These are phyloP conservation scores for Poecilia wingei DNA, from an alignment of 2,797 vertebrate species.

Conservation along the genomic window DNA sequence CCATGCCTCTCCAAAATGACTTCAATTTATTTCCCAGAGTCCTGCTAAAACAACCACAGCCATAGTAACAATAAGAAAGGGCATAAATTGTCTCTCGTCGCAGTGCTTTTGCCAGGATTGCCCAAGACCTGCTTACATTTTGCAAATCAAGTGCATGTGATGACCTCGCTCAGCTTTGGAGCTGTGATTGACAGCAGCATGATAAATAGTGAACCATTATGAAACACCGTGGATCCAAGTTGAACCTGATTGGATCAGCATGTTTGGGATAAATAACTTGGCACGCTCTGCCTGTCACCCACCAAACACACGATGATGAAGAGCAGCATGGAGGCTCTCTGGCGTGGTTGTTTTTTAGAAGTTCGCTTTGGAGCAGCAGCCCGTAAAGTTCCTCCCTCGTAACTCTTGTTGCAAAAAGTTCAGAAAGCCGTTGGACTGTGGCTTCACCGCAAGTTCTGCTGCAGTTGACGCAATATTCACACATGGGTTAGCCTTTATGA, in stretches of 20 bases:
- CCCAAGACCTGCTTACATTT: slow-evolving; percentile 27
- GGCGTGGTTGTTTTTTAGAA: not conserved
- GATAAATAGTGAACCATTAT: slow-evolving; percentile 43
- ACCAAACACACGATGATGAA: slow-evolving; percentile 31
- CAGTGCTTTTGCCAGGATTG: slow-evolving; percentile 22
- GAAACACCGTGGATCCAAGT: slow-evolving; percentile 42
- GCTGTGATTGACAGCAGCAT: slow-evolving; percentile 47
- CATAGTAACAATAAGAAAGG: not conserved
- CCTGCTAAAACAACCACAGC: slow-evolving; percentile 7
- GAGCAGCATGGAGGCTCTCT: slow-evolving; percentile 13
- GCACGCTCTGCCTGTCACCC: slow-evolving; percentile 21
- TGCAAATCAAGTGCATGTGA: slow-evolving; percentile 47
- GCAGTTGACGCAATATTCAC: slow-evolving; percentile 37
- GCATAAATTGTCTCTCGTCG: slow-evolving; percentile 10
- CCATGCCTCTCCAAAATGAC: not conserved
- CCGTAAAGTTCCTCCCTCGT: slow-evolving; percentile 18
- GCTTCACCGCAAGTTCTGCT: slow-evolving; percentile 31
- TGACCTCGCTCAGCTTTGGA: slow-evolving; percentile 46
- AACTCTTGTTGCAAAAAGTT: slow-evolving; percentile 12
- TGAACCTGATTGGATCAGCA: slow-evolving; percentile 54
- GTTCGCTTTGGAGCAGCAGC: not conserved
- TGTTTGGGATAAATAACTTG: slow-evolving; percentile 43
- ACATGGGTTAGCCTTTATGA: slow-evolving; percentile 51
- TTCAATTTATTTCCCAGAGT: slow-evolving; percentile 2
- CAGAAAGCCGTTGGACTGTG: slow-evolving; percentile 4